Base-by-base conservation (phyloP, 2,888 invertebrate genomes). In the Oscheius sp. region DNA sequence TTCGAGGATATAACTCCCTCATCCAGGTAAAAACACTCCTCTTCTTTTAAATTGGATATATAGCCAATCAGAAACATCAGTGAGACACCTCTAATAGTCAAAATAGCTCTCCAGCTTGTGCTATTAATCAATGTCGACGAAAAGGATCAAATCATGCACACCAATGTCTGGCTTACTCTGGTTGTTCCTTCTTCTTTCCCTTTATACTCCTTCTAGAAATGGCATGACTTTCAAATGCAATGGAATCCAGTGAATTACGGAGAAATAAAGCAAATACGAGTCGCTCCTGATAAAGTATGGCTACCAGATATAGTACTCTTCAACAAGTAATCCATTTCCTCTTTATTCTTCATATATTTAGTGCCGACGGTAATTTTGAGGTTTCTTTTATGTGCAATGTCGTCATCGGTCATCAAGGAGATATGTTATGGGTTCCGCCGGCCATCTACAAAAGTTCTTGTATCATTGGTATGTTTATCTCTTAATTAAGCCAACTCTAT, bases 401-500 rank as follows among this genome's bases (percentile, higher is more conserved):
- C 33, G 90, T 98, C 71, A 94, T 98, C 84, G 94, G 95, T 88
- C 93, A 93, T 20, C 92, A 92, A 80, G 96, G 96, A 33, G 92
- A 94, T 88, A 94, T 98, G 22, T 90, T 96, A 44, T 98, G 97
- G 97, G 95, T 99, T 38, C 98, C 98, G 5, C 98, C 98, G 51
- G 97, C 98, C 64, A 99, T 98, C 87, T 99, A 97, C 89, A 96
- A 94, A 90, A 95, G 95, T 88, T 96, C 96, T 67, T 99, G 98
- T 89, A 95, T 95, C 33, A 99, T 98, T 86, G 96, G 80, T 81
- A 17, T 63, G 70, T 56, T 33, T 51, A 9, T n/a, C 5, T 47
- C 4, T 24, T 6, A n/a, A n/a, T n/a, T n/a, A n/a, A n/a, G n/a
- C n/a, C n/a, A n/a, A n/a, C n/a, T n/a, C n/a, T n/a, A n/a, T n/a